Percentiles rank a stretch among this genome's conserved stretches.
These are phyloP conservation scores for Oncorhynchus keta DNA, from an alignment of 2,113 vertebrate genomes.

Conservation along the genomic window DNA sequence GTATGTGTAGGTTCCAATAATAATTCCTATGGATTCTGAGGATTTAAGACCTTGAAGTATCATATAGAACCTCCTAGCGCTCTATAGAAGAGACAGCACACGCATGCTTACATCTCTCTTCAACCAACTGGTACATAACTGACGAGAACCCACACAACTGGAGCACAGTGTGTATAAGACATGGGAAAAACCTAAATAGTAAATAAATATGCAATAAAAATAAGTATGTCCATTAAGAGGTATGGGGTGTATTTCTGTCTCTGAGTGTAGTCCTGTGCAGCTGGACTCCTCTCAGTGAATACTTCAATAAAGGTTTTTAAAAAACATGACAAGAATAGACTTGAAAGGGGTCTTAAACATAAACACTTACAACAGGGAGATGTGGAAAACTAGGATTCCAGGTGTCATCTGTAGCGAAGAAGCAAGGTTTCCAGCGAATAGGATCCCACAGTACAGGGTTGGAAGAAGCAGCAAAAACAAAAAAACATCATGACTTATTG, in stretches of 20 bases:
- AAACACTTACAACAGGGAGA: slow-evolving; percentile 78
- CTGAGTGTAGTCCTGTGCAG: slow-evolving; percentile 54
- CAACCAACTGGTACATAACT: too few relatives aligned
- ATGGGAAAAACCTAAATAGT: too few relatives aligned
- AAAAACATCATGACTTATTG: slow-evolving; percentile 9
- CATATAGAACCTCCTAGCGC: not conserved
- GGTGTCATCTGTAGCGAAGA: slow-evolving; percentile 72
- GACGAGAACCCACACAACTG: too few relatives aligned
- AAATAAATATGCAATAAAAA: not conserved
- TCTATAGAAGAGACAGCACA: not conserved
- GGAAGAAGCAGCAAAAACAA: slow-evolving; percentile 44
- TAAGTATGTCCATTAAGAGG: not conserved
- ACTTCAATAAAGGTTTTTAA: slow-evolving; percentile 47
- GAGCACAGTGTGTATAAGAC: too few relatives aligned
- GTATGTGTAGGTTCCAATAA: slow-evolving; percentile 22
- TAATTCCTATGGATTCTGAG: slow-evolving; percentile 22
- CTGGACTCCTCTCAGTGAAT: slow-evolving; percentile 21
- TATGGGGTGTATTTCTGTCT: slow-evolving; percentile 32
- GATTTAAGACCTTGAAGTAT: slow-evolving; percentile 30
- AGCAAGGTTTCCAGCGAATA: slow-evolving; percentile 40
- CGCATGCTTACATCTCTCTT: not conserved
- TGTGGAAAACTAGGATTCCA: slow-evolving; percentile 76
- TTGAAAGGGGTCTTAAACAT: slow-evolving; percentile 44
- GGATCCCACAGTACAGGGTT: slow-evolving; percentile 77
- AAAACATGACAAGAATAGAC: slow-evolving; percentile 55